A percentile compares a stretch with the other conserved stretches of the same genome.
These are phyloP conservation scores for Adelosebastes latens DNA, from an alignment of 2,797 vertebrate species.

Conservation along the genomic window DNA sequence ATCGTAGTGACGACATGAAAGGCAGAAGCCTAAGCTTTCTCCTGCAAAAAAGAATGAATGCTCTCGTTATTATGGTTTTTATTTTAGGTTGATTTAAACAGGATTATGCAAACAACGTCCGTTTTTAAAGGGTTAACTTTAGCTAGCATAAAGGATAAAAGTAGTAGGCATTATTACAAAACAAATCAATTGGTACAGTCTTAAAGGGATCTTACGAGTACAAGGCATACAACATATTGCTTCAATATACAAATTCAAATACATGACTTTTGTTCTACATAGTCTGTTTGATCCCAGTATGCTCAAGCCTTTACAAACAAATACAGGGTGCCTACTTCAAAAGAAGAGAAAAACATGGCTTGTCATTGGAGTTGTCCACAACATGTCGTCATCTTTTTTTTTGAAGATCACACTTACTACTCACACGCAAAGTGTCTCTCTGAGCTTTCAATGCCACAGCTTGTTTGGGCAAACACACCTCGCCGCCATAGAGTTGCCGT, in stretches of 20 bases:
- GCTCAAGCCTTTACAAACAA: background rate
- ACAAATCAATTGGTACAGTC: background rate
- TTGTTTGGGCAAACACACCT: slow-evolving; percentile 64
- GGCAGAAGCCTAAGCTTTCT: no score
- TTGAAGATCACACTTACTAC: slow-evolving; percentile 35
- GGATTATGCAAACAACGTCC: no score
- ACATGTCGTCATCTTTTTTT: slow-evolving; percentile 21
- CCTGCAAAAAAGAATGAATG: no score
- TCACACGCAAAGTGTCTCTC: slow-evolving; percentile 54
- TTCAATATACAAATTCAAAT: background rate
- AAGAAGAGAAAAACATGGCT: background rate
- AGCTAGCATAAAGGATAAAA: background rate
- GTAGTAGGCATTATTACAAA: background rate
- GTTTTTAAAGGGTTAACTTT: background rate
- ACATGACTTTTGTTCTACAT: background rate
- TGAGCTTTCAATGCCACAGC: slow-evolving; percentile 41
- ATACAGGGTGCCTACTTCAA: slow-evolving; percentile 3
- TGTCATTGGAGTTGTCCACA: slow-evolving; percentile 16
- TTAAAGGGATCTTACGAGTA: background rate
- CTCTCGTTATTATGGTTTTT: no score
- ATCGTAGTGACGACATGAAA: accelerated
- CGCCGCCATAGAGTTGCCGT: slow-evolving; percentile 43
- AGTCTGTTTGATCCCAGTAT: background rate
- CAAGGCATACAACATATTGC: background rate
- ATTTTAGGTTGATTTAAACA: no score